Conservation (phyloP, 2,888 invertebrate genomes). For the Polyommatus icarus region DNA sequence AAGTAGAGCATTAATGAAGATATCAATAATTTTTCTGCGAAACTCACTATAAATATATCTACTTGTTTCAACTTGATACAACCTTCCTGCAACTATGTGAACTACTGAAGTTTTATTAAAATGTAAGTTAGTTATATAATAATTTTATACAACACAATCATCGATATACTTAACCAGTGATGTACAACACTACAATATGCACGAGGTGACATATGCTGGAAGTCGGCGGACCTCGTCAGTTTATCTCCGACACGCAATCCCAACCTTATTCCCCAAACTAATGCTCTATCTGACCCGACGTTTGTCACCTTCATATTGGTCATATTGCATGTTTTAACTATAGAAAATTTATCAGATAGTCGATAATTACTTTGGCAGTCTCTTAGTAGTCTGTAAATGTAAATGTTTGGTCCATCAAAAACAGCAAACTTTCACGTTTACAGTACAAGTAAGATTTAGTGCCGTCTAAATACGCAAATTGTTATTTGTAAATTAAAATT, state of each 20-base stretch:
- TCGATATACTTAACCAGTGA: slow-evolving; percentile 25
- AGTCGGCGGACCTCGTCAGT: slow-evolving; percentile 57
- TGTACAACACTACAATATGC: slow-evolving; percentile 47
- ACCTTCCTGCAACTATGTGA: not conserved
- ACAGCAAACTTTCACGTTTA: too few relatives aligned
- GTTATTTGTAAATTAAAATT: too few relatives aligned
- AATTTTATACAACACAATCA: not conserved
- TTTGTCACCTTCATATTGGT: slow-evolving; percentile 28
- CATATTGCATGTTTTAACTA: not conserved
- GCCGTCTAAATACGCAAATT: too few relatives aligned
- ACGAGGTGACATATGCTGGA: slow-evolving; percentile 66
- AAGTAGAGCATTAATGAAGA: too few relatives aligned
- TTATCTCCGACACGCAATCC: slow-evolving; percentile 73
- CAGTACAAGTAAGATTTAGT: too few relatives aligned
- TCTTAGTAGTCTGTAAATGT: too few relatives aligned
- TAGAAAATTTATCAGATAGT: too few relatives aligned
- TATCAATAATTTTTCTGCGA: too few relatives aligned
- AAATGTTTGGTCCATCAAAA: too few relatives aligned
- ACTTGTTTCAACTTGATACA: not conserved
- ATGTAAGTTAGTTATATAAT: not conserved
- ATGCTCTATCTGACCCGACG: slow-evolving; percentile 50
- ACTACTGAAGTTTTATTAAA: not conserved
- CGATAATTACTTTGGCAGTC: too few relatives aligned
- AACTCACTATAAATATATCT: not conserved
- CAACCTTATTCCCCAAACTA: slow-evolving; percentile 70